Evolutionary conservation across 2,797 vertebrate genomes (phyloP).

Genomic region (Sebastes jordani): DNA sequence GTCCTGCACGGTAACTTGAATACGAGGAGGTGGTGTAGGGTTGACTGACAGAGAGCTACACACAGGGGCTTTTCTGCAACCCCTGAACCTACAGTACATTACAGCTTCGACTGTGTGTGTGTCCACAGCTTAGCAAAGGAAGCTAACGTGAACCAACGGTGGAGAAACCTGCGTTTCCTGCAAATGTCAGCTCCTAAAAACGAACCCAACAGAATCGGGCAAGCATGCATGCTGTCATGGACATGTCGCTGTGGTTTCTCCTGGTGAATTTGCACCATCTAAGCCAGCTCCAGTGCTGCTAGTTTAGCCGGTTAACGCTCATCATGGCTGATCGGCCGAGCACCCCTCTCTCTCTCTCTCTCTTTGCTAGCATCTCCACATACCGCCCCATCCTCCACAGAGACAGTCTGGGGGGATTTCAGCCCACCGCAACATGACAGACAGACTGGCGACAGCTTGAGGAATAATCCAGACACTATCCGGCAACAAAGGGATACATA

Average conservation of each 20-base stretch:
- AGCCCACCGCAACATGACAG: slow-evolving; percentile 17
- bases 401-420: slow-evolving; percentile 46
- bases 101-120: slow-evolving; percentile 34
- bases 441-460: slow-evolving; percentile 32
- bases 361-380: slow-evolving; percentile 74
- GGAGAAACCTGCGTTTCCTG: slow-evolving; percentile 43
- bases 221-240: slow-evolving; percentile 10
- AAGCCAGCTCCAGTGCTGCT: slow-evolving; percentile 37
- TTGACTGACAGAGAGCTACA: slow-evolving; percentile 32
- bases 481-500: slow-evolving; percentile 45
- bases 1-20: background rate
- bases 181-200: slow-evolving; percentile 66
- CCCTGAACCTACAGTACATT: slow-evolving; percentile 51
- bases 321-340: slow-evolving; percentile 83
- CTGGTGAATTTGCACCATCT: background rate
- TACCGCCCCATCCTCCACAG: slow-evolving; percentile 63
- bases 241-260: background rate
- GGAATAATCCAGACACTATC: slow-evolving; percentile 4
- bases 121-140: slow-evolving; percentile 61
- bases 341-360: slow-evolving; percentile 53
- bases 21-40: background rate
- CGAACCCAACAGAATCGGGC: background rate
- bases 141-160: slow-evolving; percentile 60
- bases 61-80: slow-evolving; percentile 39
- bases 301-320: slow-evolving; percentile 73